These are phyloP conservation scores for Sarcophaga subvicina DNA, from an alignment of 2,888 invertebrate genomes.

Conservation along the genomic window DNA sequence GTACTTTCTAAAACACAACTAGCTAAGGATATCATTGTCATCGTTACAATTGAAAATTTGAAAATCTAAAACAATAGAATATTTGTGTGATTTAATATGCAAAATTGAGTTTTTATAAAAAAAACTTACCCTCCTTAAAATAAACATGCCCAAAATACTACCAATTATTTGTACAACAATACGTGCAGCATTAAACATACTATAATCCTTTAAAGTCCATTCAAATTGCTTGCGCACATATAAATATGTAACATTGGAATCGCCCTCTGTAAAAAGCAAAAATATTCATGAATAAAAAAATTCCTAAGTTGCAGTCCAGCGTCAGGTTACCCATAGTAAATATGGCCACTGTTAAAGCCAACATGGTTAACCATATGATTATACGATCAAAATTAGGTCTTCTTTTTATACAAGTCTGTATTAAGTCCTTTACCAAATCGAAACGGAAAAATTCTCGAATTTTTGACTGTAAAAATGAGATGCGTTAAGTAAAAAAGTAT, in stretches of 20 bases:
- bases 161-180: conserved; percentile 84
- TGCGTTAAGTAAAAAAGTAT: not conserved
- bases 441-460: conserved; percentile 80
- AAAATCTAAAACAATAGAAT: conserved; percentile 71
- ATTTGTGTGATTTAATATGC: not conserved
- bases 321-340: conserved; percentile 77
- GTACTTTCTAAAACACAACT: conserved; percentile 79
- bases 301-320: not conserved
- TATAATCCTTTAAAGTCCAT: conserved; percentile 80
- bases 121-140: conserved; percentile 82
- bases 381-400: conserved; percentile 79
- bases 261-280: conserved; percentile 75
- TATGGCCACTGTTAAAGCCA: conserved; percentile 77
- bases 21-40: conserved; percentile 77
- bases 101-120: not conserved
- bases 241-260: conserved; percentile 83
- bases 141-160: conserved; percentile 83
- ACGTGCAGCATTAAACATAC: conserved; percentile 81
- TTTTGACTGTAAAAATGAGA: conserved; percentile 73
- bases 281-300: not conserved
- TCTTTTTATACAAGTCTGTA: conserved; percentile 78
- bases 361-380: conserved; percentile 80
- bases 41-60: conserved; percentile 77
- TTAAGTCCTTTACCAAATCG: conserved; percentile 78
- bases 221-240: conserved; percentile 79